Evolutionary conservation across 2,797 vertebrate genomes (phyloP).

Genomic region (Gallinago stenura): DNA sequence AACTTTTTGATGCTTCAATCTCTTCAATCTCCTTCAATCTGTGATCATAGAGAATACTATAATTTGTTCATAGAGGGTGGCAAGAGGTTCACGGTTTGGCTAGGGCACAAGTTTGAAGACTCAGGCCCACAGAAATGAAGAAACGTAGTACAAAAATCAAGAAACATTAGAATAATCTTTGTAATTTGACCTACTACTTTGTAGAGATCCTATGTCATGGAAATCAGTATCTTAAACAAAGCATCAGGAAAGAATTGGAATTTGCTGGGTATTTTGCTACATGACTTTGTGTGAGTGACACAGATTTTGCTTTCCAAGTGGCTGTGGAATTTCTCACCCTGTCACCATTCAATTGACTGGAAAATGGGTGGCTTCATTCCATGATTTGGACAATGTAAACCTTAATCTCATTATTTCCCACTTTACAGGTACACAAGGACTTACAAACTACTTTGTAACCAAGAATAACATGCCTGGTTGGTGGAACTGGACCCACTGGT

Average conservation of each 20-base stretch:
- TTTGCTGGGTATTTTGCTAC: background rate
- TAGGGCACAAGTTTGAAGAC: background rate
- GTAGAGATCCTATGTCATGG: background rate
- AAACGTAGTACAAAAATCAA: background rate
- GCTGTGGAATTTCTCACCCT: background rate
- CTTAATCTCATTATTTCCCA: background rate
- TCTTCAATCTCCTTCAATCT: background rate
- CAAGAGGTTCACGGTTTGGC: background rate
- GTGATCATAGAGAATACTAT: background rate
- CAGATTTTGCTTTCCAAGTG: background rate
- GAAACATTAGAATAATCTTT: background rate
- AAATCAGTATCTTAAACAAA: background rate
- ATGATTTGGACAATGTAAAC: background rate
- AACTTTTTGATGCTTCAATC: background rate
- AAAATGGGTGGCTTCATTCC: background rate
- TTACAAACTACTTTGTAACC: background rate
- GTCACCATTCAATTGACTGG: background rate
- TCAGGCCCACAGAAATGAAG: background rate
- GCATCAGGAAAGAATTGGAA: background rate
- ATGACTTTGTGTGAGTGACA: background rate
- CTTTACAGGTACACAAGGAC: background rate
- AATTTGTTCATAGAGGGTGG: background rate
- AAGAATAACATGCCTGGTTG: background rate
- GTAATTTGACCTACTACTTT: background rate
- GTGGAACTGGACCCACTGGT: background rate